Percentiles rank a stretch among this genome's conserved stretches.
These are phyloP conservation scores for Cherax quadricarinatus DNA, from an alignment of 1,140 invertebrate species.

Conservation along the genomic window DNA sequence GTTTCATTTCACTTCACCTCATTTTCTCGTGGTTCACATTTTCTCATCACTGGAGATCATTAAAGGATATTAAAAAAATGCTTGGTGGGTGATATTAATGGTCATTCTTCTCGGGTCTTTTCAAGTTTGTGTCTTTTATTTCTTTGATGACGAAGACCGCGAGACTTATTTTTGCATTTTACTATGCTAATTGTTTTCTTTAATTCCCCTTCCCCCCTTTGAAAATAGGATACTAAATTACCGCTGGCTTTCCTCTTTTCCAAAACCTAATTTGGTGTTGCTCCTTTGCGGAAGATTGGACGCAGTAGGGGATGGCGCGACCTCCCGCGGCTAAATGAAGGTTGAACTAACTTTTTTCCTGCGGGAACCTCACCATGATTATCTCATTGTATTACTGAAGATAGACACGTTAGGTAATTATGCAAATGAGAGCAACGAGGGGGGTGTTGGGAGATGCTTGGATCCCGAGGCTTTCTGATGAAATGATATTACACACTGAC, in stretches of 20 bases:
- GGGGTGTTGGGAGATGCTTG: neutral
- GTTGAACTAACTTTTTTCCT: conserved; percentile 65
- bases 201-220: conserved; percentile 4
- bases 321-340: conserved; percentile 60
- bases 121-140: neutral
- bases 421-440: conserved; percentile 55
- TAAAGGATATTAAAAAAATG: neutral
- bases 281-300: conserved; percentile 65
- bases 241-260: conserved; percentile 56
- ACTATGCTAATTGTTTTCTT: conserved; percentile 58
- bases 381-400: conserved; percentile 69
- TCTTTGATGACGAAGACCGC: neutral
- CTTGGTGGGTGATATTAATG: neutral
- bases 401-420: conserved; percentile 64
- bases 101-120: neutral
- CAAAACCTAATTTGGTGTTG: conserved; percentile 69
- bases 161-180: conserved; percentile 15
- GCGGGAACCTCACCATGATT: conserved; percentile 54
- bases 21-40: neutral
- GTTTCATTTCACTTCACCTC: neutral
- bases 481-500: neutral
- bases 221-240: conserved; percentile 62
- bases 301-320: conserved; percentile 57
- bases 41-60: conserved; percentile 2
- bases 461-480: neutral